Evolutionary conservation across 2,113 vertebrate species (phyloP).

Genomic region (Casuarius casuarius): DNA sequence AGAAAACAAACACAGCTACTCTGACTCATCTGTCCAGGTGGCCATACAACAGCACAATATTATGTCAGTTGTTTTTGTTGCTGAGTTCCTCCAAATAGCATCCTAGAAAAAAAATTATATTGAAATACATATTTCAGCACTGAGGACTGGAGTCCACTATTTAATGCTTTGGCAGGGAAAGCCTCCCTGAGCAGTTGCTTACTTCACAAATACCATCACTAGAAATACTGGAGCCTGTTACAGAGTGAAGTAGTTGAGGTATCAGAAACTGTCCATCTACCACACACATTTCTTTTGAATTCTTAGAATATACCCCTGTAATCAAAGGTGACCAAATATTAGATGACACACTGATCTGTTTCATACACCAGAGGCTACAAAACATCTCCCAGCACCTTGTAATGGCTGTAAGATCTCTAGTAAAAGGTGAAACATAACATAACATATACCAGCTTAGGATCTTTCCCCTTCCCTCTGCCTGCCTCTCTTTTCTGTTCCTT

Average conservation of each 20-base stretch:
- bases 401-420: not conserved
- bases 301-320: not conserved
- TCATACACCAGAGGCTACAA: not conserved
- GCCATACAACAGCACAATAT: not conserved
- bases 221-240: not conserved
- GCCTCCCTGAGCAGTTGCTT: not conserved
- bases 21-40: not conserved
- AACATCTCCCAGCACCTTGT: not conserved
- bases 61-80: not conserved
- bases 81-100: not conserved
- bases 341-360: not conserved
- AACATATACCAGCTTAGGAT: rapidly evolving
- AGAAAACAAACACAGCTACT: not conserved
- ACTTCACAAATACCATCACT: not conserved
- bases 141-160: not conserved
- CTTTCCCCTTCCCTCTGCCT: not conserved
- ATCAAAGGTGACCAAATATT: not conserved
- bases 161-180: not conserved
- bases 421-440: not conserved
- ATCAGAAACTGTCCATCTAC: not conserved
- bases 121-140: not conserved
- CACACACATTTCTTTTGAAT: not conserved
- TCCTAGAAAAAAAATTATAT: not conserved
- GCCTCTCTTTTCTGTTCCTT: not conserved
- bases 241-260: not conserved